Evolutionary conservation across 2,797 vertebrate species (phyloP), one percentile per base, ranked within the genome.

Genomic region (Bryconaethiops microstoma): DNA sequence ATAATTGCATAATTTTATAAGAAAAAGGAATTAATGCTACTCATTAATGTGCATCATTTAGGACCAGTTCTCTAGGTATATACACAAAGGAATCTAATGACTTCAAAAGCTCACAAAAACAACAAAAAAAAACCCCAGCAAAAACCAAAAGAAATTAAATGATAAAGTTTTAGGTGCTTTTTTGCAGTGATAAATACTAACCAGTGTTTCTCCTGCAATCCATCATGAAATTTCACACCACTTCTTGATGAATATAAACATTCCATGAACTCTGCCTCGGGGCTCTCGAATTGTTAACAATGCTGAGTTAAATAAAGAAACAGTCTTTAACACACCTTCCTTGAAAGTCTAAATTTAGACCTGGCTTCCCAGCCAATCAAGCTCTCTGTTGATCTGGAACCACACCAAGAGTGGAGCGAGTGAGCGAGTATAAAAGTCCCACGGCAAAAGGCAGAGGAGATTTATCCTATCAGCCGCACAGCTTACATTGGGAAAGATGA

Each of bases 381-480:
- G 0, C 77, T 17, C 1, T 21, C 50, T 82, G 63, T 74, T 19
- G 42, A 8, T 3, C 52, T 42, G 42, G 78, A 9, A 80, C 88
- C 82, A 74, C 88, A 87, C 70, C 82, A 35, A 0, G 12, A 52
- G 52, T 57, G 60, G 62, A 59, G 21, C 7, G 70, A 1, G 29
- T 63, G 63, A 50, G 67, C 83, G 79, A 70, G 83, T 92, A 92
- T 93, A 93, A 92, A 92, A 83, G 52, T 73, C 62, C n/a, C 83
- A 35, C 88, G 76, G 65, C 83, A 85, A 69, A 89, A 89, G 79
- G 82, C 88, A 81, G 60, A 75, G 42, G 40, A 86, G 75, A 84
- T 40, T 65, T 29, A 52, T 67, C 71, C 17, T 23, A 50, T 48
- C 57, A 71, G 23, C 54, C 42, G 67, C 17, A 74, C 62, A 39